Base-by-base conservation (phyloP, 2,797 vertebrate genomes). In the Threskiornis aethiopicus region DNA sequence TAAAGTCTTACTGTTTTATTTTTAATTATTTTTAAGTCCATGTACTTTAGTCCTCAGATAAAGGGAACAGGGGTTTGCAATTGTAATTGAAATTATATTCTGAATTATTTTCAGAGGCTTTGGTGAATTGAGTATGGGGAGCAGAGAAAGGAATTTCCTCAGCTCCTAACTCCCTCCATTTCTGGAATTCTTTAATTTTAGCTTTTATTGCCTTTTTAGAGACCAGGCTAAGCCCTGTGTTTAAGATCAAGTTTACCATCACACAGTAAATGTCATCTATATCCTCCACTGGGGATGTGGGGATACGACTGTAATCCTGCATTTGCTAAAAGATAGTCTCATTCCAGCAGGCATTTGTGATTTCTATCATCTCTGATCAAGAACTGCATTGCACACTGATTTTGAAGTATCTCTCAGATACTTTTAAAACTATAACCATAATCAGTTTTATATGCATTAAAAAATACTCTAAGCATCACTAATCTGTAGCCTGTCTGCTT, bases 21-120 rank as follows among this genome's bases (percentile, higher is more conserved):
- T 97, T 97, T 95, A 96, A 97, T 97, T 98, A 96, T 96, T 96
- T 97, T 97, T 92, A 95, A 97, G 89, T 91, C 94, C 24, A 6
- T 96, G 90, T 94, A 91, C 72, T 92, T 97, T 95, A 91, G 65
- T 82, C 42, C 46, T 96, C 91, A 94, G 93, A 96, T 96, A 93
- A 96, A 95, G 66, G 83, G 70, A 97, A 72, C 10, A 67, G 39
- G 20, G 14, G 13, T 31, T 96, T 95, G 61, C 35, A 92, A 55
- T 75, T 93, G 31, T 89, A 97, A 96, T 81, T 95, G 76, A 91
- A 91, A 94, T 90, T 90, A 84, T 59, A 93, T 93, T 95, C 37
- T 64, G 46, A 79, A 83, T 73, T 83, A 54, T 81, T 95, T 94
- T 94, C 59, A 51, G 73, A 84, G 54, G 57, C 69, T 95, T 90